These are phyloP conservation scores for Drosophila ironensis DNA, from an alignment of 1,140 invertebrate species.

Conservation along the genomic window DNA sequence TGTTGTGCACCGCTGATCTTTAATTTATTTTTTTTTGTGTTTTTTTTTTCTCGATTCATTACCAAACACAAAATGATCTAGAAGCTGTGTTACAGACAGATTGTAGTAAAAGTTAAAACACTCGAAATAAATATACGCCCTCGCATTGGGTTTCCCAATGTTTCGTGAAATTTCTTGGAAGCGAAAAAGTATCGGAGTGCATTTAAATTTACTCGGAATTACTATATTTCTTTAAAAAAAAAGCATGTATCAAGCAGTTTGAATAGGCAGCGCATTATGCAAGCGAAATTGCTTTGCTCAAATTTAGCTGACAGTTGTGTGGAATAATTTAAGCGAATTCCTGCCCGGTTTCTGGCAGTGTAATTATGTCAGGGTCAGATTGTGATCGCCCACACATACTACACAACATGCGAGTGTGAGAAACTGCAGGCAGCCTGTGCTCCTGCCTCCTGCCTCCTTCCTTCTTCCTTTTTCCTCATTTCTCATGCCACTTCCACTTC, in stretches of 20 bases:
- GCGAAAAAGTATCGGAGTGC: neutral
- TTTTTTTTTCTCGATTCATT: neutral
- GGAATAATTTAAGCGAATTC: too few relatives aligned
- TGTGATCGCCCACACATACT: conserved; percentile 40
- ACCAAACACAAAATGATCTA: neutral
- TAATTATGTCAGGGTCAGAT: conserved; percentile 52
- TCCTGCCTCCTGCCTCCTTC: conserved; percentile 6
- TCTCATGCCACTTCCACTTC: neutral
- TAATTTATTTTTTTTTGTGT: neutral
- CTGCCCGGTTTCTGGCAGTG: conserved; percentile 44
- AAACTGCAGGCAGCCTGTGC: conserved; percentile 55
- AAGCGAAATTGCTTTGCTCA: too few relatives aligned
- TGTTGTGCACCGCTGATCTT: conserved; percentile 51
- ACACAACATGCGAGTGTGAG: conserved; percentile 67
- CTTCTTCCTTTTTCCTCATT: conserved; percentile 26
- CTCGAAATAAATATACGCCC: too few relatives aligned
- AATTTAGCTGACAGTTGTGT: too few relatives aligned
- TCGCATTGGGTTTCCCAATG: too few relatives aligned
- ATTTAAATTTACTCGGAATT: neutral
- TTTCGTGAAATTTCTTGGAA: neutral
- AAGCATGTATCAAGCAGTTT: too few relatives aligned
- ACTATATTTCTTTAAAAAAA: too few relatives aligned
- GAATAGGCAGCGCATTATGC: too few relatives aligned
- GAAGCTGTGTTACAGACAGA: too few relatives aligned
- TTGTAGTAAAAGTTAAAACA: too few relatives aligned